phyloP scores from a whole-genome alignment of 2,888 invertebrate genomes.

The Hirtodrosophila histrioides region DNA sequence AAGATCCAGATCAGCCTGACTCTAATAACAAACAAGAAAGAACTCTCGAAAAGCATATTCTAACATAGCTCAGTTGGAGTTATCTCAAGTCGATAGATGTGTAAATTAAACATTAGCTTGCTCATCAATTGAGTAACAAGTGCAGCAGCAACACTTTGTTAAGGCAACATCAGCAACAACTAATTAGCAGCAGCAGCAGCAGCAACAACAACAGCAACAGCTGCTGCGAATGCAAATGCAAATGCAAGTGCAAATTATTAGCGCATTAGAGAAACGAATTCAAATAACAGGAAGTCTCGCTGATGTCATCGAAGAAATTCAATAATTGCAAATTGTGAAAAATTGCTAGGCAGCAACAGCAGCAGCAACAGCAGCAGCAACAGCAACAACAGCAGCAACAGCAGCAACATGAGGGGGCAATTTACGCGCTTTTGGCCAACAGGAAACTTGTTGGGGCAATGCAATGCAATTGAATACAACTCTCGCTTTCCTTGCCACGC shows the following conservation, averaged over 20 bases:
- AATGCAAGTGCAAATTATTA: constrained; percentile 60
- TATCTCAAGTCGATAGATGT: constrained; percentile 21
- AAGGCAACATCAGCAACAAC: constrained; percentile 29
- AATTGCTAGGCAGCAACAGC: constrained; percentile 46
- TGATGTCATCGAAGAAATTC: constrained; percentile 74
- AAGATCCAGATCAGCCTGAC: no score
- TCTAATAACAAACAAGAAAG: no score
- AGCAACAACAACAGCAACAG: background rate
- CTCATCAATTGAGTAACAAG: constrained; percentile 6
- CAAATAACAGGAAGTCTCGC: constrained; percentile 63
- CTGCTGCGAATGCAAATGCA: constrained; percentile 50
- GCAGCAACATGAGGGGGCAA: constrained; percentile 30
- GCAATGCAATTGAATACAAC: constrained; percentile 44
- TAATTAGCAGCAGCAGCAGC: constrained; percentile 33
- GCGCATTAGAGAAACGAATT: constrained; percentile 64
- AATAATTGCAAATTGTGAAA: constrained; percentile 73
- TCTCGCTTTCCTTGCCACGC: constrained; percentile 41
- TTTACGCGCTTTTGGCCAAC: constrained; percentile 70
- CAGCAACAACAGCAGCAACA: constrained; percentile 8
- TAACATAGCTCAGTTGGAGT: constrained; percentile 5
- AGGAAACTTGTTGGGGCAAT: constrained; percentile 62
- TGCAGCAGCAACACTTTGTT: constrained; percentile 16
- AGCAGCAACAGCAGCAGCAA: constrained; percentile 17
- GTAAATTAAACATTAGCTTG: constrained; percentile 21
- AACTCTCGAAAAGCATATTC: constrained; percentile 1